Evolutionary conservation across 2,888 invertebrate species (phyloP).

Genomic region (Cephus pygmeus): DNA sequence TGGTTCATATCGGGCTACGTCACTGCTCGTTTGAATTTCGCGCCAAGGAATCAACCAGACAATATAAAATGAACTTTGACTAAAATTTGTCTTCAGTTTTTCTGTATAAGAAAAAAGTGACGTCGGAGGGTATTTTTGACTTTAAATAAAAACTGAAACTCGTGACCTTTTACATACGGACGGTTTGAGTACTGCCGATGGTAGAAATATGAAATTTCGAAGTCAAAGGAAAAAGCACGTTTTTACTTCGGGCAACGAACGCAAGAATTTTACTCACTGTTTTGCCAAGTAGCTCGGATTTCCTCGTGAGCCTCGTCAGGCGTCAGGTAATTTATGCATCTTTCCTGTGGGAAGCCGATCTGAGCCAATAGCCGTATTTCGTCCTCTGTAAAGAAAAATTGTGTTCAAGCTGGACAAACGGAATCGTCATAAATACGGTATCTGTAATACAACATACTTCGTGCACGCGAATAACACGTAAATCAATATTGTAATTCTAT

Average conservation of each 20-base stretch:
- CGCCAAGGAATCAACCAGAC: no score
- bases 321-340: conserved; percentile 85
- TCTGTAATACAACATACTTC: not conserved
- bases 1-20: no score
- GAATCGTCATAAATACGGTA: not conserved
- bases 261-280: conserved; percentile 55
- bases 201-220: not conserved
- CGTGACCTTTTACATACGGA: not conserved
- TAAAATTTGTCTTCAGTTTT: no score
- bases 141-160: not conserved
- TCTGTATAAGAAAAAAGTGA: no score
- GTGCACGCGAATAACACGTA: not conserved
- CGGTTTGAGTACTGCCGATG: conserved; percentile 20
- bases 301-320: conserved; percentile 77
- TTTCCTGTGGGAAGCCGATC: conserved; percentile 76
- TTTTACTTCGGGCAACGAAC: no score
- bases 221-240: no score
- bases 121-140: no score
- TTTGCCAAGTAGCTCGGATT: conserved; percentile 79
- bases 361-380: conserved; percentile 76
- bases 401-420: not conserved
- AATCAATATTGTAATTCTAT: conserved; percentile 29
- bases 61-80: no score
- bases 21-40: no score
- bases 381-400: conserved; percentile 70